Evolutionary conservation across 2,113 vertebrate genomes (phyloP), one percentile per base, ranked within the genome.

Genomic region (Ptilorrhoa leucosticta): DNA sequence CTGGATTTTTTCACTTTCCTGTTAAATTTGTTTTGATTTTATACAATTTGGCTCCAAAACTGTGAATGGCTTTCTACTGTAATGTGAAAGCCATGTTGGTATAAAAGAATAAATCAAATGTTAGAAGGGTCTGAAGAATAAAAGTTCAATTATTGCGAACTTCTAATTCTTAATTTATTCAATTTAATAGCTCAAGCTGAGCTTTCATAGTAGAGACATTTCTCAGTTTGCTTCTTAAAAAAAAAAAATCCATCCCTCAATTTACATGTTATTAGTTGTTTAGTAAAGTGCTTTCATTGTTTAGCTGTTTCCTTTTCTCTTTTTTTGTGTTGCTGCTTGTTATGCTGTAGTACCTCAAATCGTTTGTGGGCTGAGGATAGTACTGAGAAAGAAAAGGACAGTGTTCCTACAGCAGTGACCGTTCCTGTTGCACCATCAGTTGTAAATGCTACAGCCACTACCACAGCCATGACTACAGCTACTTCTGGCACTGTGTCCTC

Each of bases 361-460:
- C 99, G 99, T 98, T 99, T 99, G 97, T 99, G 99, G 99, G 98
- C 99, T 98, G 99, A 99, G 97, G 99, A 99, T 98, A 99, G 98
- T 98, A 98, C 98, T 96, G 99, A 99, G 94, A 99, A 98, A 98
- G 99, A 99, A 78, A 99, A 99, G 97, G 99, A 99, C 96, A 99
- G 96, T 98, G 98, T 99, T 97, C 98, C 99, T 97, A 99, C 99
- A 95, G 98, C 99, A 83, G 98, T 99, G 95, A 98, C 99, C 23
- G 98, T 99, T 97, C 99, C 99, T 97, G 99, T 99, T 97, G 99
- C 99, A 96, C 99, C 99, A 95, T 99, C 99, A 94, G 98, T 99
- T 98, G 97, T 98, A 97, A 99, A 99, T 98, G 99, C 99, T 98
- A 98, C 98, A 96, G 98, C 99, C 91, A 98, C 99, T 97, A 98